A percentile compares a stretch with the other conserved stretches of the same genome.
phyloP scores from a whole-genome alignment of 2,797 vertebrate genomes.

The Chloroceryle inda region DNA sequence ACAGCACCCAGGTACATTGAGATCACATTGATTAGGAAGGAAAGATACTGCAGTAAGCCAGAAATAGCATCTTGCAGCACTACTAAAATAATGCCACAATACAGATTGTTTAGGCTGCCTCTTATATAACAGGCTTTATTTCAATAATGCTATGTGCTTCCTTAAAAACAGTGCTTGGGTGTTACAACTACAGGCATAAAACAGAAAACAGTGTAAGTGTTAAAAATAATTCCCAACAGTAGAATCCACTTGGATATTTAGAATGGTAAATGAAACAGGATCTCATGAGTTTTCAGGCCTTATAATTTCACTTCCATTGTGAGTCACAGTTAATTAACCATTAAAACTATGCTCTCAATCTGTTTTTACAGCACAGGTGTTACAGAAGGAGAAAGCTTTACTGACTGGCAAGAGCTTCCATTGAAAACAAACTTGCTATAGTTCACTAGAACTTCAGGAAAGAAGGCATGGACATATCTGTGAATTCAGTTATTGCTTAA shows the following conservation, averaged over 20 bases:
- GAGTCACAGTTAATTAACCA: slow-evolving; percentile 23
- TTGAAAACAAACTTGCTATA: background rate
- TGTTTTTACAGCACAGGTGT: background rate
- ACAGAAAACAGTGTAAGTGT: background rate
- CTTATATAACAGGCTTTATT: background rate
- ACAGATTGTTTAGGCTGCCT: background rate
- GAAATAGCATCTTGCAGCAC: background rate
- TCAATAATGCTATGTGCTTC: background rate
- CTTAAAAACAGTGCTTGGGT: background rate
- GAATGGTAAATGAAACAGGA: background rate
- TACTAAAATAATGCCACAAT: background rate
- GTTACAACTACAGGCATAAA: background rate
- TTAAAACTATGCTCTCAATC: background rate
- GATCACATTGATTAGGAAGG: background rate
- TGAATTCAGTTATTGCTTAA: background rate
- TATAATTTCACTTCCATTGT: background rate
- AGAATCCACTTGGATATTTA: background rate
- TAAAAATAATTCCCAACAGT: slow-evolving; percentile 5
- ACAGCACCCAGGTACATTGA: background rate
- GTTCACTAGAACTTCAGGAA: background rate
- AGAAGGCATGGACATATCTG: accelerated
- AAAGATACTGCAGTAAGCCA: background rate
- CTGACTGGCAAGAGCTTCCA: background rate
- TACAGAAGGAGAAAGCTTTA: background rate
- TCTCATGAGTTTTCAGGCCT: background rate